Evolutionary conservation across 2,797 vertebrate species (phyloP).

Genomic region (Syndactyla subalaris): DNA sequence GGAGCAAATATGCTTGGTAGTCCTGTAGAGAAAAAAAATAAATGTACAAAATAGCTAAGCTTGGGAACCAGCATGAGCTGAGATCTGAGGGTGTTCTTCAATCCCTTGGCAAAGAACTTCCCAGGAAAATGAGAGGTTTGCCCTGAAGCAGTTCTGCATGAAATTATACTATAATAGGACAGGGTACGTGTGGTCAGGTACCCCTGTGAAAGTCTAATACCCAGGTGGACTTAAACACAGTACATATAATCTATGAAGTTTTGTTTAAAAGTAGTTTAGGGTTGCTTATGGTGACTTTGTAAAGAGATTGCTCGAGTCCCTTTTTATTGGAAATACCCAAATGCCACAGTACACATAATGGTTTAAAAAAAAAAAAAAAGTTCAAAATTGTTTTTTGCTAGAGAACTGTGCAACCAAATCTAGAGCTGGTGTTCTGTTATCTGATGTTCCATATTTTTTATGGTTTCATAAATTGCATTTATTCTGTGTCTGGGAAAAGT

Average conservation of each 20-base stretch:
- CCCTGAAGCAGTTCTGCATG: background rate
- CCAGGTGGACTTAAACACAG: background rate
- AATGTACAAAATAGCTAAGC: background rate
- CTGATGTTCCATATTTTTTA: fast-evolving
- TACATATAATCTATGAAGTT: background rate
- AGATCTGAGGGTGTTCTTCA: background rate
- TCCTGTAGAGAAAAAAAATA: background rate
- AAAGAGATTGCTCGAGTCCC: background rate
- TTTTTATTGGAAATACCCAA: background rate
- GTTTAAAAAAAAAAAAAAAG: background rate
- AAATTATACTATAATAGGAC: background rate
- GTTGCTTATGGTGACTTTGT: background rate
- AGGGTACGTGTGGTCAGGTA: background rate
- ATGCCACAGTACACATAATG: background rate
- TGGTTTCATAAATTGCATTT: background rate
- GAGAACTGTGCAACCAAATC: background rate
- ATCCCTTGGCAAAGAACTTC: background rate
- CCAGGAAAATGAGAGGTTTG: background rate
- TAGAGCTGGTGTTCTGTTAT: background rate
- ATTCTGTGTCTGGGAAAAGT: background rate
- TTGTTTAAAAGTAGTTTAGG: background rate
- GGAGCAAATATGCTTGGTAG: background rate
- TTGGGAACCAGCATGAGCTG: background rate
- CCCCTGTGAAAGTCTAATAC: background rate
- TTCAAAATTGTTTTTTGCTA: background rate